phyloP scores from a whole-genome alignment of 2,113 vertebrate species.

The Callipepla squamata region DNA sequence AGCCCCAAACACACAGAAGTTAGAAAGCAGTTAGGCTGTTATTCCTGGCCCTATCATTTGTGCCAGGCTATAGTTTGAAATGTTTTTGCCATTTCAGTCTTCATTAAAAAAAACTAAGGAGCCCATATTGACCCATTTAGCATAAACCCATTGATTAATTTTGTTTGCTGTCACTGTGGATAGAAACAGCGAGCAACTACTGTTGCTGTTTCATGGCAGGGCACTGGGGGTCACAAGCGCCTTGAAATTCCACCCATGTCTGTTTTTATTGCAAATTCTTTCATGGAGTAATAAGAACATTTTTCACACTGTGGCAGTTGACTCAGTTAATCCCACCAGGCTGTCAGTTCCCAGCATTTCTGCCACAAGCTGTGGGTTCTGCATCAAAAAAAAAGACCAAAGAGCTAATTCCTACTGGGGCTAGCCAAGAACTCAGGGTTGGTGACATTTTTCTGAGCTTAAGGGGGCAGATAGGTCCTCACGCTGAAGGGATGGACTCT shows the following conservation, averaged over 20 bases:
- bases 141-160: background rate
- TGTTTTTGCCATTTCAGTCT: background rate
- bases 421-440: background rate
- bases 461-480: background rate
- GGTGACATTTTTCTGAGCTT: background rate
- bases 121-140: background rate
- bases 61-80: background rate
- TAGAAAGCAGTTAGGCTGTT: background rate
- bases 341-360: background rate
- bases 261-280: background rate
- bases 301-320: background rate
- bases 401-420: background rate
- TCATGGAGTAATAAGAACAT: background rate
- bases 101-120: background rate
- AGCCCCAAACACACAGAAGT: background rate
- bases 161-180: background rate
- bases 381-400: background rate
- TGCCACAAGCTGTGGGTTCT: background rate
- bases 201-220: background rate
- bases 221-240: background rate
- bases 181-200: background rate
- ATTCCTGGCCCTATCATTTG: background rate
- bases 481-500: background rate
- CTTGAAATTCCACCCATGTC: background rate
- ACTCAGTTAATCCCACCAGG: background rate